A percentile compares a stretch with the other conserved stretches of the same genome.
These are phyloP conservation scores for Diploscapter pachys DNA, from an alignment of 1,140 invertebrate species.

Conservation along the genomic window DNA sequence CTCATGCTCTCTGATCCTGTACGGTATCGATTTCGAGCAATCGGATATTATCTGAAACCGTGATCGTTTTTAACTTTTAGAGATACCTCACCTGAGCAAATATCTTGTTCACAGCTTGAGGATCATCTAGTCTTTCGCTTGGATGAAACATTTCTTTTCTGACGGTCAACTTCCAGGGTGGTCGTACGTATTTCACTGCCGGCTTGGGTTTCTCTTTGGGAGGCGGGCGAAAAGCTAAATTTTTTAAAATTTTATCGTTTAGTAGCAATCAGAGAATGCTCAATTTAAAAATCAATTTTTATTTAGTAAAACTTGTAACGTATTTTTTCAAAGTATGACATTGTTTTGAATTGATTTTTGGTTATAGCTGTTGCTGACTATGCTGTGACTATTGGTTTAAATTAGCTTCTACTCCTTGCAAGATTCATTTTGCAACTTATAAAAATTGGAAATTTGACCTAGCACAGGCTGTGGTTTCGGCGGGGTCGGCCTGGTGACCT, in stretches of 20 bases:
- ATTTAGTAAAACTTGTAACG: too few relatives aligned
- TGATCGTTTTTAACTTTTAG: too few relatives aligned
- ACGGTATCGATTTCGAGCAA: constrained; percentile 71
- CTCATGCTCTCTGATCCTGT: constrained; percentile 78
- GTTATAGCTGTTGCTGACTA: constrained; percentile 4
- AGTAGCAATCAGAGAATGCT: too few relatives aligned
- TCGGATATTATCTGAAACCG: constrained; percentile 73
- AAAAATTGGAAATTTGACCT: too few relatives aligned
- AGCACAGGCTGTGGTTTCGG: background rate
- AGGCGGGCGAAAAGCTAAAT: background rate
- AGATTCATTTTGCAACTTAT: too few relatives aligned
- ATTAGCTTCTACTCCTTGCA: too few relatives aligned
- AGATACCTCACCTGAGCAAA: constrained; percentile 67
- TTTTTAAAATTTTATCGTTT: background rate
- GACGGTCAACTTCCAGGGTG: constrained; percentile 82
- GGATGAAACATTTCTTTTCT: constrained; percentile 90
- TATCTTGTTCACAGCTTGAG: constrained; percentile 78
- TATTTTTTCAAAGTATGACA: too few relatives aligned
- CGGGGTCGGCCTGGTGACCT: constrained; percentile 10
- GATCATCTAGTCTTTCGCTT: constrained; percentile 77
- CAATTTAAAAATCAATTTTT: too few relatives aligned
- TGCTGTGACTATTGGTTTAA: too few relatives aligned
- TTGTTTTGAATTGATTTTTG: background rate
- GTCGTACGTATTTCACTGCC: constrained; percentile 65
- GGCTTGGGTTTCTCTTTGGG: constrained; percentile 12